Conservation (phyloP, 2,888 invertebrate species). For the Chrysolina americana region DNA sequence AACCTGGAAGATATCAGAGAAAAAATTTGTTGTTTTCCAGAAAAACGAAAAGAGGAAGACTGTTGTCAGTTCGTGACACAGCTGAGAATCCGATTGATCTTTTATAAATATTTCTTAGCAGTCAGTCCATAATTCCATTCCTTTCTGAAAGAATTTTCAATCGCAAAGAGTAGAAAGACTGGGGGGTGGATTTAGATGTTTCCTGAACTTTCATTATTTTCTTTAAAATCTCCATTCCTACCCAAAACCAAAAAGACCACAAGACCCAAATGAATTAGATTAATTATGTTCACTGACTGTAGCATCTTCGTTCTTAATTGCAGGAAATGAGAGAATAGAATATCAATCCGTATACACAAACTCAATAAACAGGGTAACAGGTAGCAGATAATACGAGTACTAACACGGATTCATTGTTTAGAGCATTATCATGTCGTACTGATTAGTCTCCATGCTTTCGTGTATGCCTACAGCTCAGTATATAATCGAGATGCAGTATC, state of each 20-base stretch:
- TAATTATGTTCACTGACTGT: neutral
- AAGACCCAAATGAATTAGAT: neutral
- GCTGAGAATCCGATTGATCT: too few species aligned
- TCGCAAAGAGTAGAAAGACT: too few species aligned
- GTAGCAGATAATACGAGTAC: slow-evolving; percentile 21
- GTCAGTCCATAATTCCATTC: too few species aligned
- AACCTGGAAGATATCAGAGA: too few species aligned
- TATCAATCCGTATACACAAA: slow-evolving; percentile 3
- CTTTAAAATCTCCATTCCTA: too few species aligned
- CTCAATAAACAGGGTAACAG: slow-evolving; percentile 24
- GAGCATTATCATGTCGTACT: neutral
- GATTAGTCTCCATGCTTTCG: slow-evolving; percentile 33
- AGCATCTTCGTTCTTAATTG: neutral
- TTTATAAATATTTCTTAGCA: too few species aligned
- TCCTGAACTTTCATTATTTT: too few species aligned
- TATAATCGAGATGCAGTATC: slow-evolving; percentile 34
- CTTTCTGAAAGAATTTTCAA: too few species aligned
- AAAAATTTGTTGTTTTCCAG: too few species aligned
- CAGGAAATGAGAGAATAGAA: neutral
- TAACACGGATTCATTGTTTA: slow-evolving; percentile 14
- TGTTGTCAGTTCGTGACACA: too few species aligned
- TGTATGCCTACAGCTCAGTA: slow-evolving; percentile 18
- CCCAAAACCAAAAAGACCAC: neutral
- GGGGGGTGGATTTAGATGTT: too few species aligned
- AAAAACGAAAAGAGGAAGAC: too few species aligned